Conservation (phyloP, 2,113 vertebrate species). For the Propithecus coquereli region DNA sequence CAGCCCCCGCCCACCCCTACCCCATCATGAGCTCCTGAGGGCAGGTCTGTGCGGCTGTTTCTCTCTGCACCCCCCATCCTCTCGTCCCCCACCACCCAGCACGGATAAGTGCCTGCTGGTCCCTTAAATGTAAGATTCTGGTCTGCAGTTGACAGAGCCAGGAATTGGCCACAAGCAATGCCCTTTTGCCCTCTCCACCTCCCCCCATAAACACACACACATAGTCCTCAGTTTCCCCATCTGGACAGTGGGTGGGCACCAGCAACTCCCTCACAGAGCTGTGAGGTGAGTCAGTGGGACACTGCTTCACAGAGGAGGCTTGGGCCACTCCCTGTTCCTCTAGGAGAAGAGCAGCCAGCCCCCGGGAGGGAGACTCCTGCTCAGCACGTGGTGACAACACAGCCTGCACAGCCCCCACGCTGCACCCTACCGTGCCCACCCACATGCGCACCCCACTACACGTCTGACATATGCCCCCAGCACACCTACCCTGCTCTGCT, state of each 20-base stretch:
- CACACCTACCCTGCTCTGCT: not conserved
- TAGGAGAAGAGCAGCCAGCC: not conserved
- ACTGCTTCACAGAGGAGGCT: not conserved
- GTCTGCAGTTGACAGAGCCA: not conserved
- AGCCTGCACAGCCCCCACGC: rapidly evolving
- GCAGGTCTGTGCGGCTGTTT: not conserved
- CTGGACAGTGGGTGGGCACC: not conserved
- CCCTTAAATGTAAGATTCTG: not conserved
- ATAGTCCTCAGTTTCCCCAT: not conserved
- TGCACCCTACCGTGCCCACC: rapidly evolving
- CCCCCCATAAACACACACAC: too few relatives aligned
- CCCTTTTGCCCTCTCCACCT: rapidly evolving
- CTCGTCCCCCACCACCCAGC: not conserved
- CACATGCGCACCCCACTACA: too few relatives aligned
- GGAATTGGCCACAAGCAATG: not conserved
- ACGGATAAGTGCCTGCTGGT: rapidly evolving
- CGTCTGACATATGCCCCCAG: too few relatives aligned
- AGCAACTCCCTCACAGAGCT: not conserved
- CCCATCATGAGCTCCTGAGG: not conserved
- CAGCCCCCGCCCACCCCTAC: too few relatives aligned
- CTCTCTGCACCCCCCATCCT: not conserved
- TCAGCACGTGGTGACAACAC: not conserved
- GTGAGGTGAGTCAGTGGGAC: not conserved
- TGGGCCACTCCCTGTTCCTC: not conserved
- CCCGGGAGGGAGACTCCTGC: not conserved